A percentile compares a stretch with the other conserved stretches of the same genome.
Evolutionary conservation across 2,113 vertebrate genomes (phyloP).

Genomic region (Oryzias celebensis): DNA sequence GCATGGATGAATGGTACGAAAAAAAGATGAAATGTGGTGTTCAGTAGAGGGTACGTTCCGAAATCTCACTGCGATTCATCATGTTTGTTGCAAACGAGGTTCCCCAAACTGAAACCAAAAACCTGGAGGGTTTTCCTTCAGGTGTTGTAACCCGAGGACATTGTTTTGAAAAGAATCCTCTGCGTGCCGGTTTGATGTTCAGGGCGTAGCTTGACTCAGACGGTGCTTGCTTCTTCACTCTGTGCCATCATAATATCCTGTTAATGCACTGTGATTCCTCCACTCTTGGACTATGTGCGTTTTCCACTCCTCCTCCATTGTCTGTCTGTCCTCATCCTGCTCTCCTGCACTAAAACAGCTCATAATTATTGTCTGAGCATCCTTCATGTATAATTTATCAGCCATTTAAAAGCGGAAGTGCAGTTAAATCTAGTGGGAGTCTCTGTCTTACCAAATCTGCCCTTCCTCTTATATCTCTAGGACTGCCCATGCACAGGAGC

Average conservation of each 20-base stretch:
- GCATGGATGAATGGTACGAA: neutral
- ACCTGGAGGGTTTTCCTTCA: constrained; percentile 38
- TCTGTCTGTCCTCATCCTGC: constrained; percentile 56
- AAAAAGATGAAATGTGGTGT: neutral
- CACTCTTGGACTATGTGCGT: constrained; percentile 23
- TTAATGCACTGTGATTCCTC: constrained; percentile 60
- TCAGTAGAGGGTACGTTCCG: neutral
- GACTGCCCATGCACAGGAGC: constrained; percentile 11
- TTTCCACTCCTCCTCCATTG: constrained; percentile 47
- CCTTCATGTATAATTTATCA: constrained; percentile 79
- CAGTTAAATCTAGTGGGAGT: constrained; percentile 72
- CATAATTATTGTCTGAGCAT: constrained; percentile 76
- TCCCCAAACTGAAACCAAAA: constrained; percentile 47
- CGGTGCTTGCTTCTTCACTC: constrained; percentile 26
- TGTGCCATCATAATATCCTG: constrained; percentile 49
- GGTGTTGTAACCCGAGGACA: constrained; percentile 54
- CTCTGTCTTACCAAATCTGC: constrained; percentile 60
- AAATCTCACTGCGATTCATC: neutral
- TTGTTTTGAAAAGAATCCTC: constrained; percentile 31
- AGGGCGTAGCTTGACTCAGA: constrained; percentile 14
- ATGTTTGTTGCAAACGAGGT: constrained; percentile 50
- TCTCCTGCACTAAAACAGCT: constrained; percentile 61
- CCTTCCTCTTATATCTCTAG: constrained; percentile 3
- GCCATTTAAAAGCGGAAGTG: constrained; percentile 72
- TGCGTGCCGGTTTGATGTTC: constrained; percentile 17